A percentile compares a stretch with the other conserved stretches of the same genome.
phyloP scores from a whole-genome alignment of 2,888 invertebrate species.

The Hydrotaea cyrtoneurina region DNA sequence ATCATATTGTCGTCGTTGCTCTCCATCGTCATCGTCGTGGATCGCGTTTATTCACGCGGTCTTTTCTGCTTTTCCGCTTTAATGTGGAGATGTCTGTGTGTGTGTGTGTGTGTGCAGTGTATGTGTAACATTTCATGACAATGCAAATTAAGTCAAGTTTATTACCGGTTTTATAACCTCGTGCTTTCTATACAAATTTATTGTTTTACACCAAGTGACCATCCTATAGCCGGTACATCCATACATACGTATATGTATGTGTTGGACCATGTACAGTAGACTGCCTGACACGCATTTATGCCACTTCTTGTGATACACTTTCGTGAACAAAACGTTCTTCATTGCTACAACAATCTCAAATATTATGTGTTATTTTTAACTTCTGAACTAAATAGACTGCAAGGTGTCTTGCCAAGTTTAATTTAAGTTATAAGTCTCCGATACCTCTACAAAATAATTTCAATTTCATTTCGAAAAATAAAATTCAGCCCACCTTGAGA shows the following conservation, averaged over 20 bases:
- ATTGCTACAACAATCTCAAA: no score
- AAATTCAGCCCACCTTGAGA: no score
- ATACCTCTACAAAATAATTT: no score
- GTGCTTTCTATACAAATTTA: constrained; percentile 45
- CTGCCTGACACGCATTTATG: no score
- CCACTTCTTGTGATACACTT: no score
- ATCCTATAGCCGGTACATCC: not conserved
- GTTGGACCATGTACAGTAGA: not conserved
- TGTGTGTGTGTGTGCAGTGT: not conserved
- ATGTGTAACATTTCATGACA: constrained; percentile 57
- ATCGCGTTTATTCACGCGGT: constrained; percentile 9
- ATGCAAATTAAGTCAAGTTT: constrained; percentile 67
- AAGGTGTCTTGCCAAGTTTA: no score
- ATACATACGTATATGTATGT: not conserved
- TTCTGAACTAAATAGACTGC: no score
- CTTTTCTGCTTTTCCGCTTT: not conserved
- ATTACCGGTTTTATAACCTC: constrained; percentile 61
- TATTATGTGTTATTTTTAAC: no score
- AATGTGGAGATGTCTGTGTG: not conserved
- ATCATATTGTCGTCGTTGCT: constrained; percentile 23
- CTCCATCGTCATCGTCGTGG: not conserved
- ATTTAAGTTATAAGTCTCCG: no score
- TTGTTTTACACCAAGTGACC: constrained; percentile 43
- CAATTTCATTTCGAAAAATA: no score
- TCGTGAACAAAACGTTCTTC: no score